Conservation (phyloP, 37 sponge, comb jelly and placozoan genomes). For the Dysidea cf. avara region DNA sequence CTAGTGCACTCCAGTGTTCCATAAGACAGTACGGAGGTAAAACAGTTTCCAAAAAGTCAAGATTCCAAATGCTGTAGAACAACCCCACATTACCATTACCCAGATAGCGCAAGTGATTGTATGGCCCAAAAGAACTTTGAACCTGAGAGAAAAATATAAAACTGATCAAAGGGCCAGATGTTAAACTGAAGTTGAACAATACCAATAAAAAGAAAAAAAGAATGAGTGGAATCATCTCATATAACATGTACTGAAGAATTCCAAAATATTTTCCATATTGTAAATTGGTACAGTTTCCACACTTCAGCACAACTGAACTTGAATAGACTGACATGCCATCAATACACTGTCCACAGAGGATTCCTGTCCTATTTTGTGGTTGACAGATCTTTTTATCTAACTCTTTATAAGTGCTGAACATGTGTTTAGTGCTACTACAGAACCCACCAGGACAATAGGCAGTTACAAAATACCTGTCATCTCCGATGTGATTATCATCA, state of each 20-base stretch:
- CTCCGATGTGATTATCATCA: too few species aligned
- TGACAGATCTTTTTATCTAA: neutral
- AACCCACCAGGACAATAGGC: too few species aligned
- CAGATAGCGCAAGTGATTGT: too few species aligned
- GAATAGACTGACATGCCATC: neutral
- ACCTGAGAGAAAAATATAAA: constrained; percentile 12
- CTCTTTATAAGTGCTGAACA: neutral
- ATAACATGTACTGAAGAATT: neutral
- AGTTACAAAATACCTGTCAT: too few species aligned
- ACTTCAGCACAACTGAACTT: neutral
- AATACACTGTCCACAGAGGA: constrained; percentile 11
- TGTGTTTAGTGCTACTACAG: too few species aligned
- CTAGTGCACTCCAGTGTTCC: neutral
- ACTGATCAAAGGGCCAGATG: neutral
- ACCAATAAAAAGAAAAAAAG: constrained; percentile 1
- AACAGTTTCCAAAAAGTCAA: neutral
- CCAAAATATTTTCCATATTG: too few species aligned
- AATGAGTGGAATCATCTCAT: neutral
- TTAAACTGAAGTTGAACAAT: constrained; percentile 1
- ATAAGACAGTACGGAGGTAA: neutral
- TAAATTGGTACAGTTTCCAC: neutral
- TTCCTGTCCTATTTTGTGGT: neutral
- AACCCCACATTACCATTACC: neutral
- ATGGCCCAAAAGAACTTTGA: neutral
- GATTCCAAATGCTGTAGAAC: constrained; percentile 13